phyloP scores from a whole-genome alignment of 2,888 invertebrate species.

The Ormyrus thymus region DNA sequence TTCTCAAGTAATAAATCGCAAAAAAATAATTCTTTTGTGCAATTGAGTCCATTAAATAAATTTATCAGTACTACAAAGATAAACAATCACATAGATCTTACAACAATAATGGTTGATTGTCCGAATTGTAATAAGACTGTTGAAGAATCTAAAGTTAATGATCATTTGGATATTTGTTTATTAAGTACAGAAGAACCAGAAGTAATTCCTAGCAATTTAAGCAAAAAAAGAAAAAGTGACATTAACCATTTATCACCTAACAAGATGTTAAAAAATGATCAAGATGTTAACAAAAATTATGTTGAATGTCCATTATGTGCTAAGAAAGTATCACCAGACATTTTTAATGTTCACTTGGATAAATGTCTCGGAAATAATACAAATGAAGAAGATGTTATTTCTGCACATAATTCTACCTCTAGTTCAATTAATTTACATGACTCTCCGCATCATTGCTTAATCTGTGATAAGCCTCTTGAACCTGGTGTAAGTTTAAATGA shows the following conservation, averaged over 20 bases:
- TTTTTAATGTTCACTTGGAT: conserved; percentile 47
- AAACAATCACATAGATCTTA: background rate
- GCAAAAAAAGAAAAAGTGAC: conserved; percentile 48
- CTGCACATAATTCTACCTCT: conserved; percentile 47
- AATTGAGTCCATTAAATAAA: background rate
- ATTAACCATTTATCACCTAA: conserved; percentile 10
- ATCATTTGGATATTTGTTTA: conserved; percentile 69
- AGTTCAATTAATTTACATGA: conserved; percentile 37
- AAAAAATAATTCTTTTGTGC: conserved; percentile 5
- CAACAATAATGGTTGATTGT: conserved; percentile 65
- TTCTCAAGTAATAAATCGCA: background rate
- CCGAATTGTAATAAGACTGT: conserved; percentile 73
- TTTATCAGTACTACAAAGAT: conserved; percentile 16
- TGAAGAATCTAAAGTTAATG: conserved; percentile 68
- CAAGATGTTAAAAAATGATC: conserved; percentile 48
- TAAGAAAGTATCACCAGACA: conserved; percentile 61
- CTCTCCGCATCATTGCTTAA: conserved; percentile 63
- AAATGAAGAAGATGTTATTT: conserved; percentile 24
- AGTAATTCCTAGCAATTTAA: background rate
- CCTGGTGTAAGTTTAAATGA: conserved; percentile 71
- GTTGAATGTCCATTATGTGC: conserved; percentile 76
- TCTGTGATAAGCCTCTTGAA: conserved; percentile 64
- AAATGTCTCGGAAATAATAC: conserved; percentile 67
- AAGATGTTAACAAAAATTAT: conserved; percentile 39
- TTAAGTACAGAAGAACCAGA: conserved; percentile 21